Evolutionary conservation across 2,888 invertebrate species (phyloP), one percentile per base, ranked within the genome.

Genomic region (Drosophila borborema): DNA sequence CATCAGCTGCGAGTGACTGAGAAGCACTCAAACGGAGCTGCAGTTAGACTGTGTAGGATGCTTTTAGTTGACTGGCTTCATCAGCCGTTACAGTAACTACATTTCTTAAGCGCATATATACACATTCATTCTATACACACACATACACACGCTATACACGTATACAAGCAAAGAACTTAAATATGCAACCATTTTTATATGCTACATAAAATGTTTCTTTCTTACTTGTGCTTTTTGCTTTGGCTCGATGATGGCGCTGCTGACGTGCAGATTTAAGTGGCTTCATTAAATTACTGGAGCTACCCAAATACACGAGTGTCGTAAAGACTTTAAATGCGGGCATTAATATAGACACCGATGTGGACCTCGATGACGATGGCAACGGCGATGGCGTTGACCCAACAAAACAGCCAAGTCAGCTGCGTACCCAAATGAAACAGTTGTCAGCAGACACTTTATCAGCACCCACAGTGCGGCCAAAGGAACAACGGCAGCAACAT

Each of bases 261-360:
- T 72, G 71, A 75, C 72, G 89, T 86, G 67, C 89, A 93, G 93
- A 92, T 87, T 89, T 93, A 86, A 92, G 91, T 90, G 91, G 91
- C 82, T 92, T 93, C 86, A 90, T 93, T 83, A 90, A 92, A 86
- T 91, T 92, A 77, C 91, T 93, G 46, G 91, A 93, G 81, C 88
- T 87, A 73, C 88, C 91, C 72, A 91, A 92, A 82, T 93, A 93
- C 82, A 92, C 92, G 72, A 92, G 89, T 77, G 85, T 93, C 76
- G 90, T 93, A 65, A 93, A 90, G 89, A 92, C 92, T 77, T 86
- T 93, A 77, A 91, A 92, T 88, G 86, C 88, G 82, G 91, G 86
- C 77, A 91, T 90, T 89, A 89, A 90, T 87, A 86, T 88, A 77
- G 86, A 80, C 89, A 77, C 74, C 77, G 73, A 78, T 65, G 73